A percentile compares a stretch with the other conserved stretches of the same genome.
These are phyloP conservation scores for Asarcornis scutulata DNA, from an alignment of 2,113 vertebrate genomes.

Conservation along the genomic window DNA sequence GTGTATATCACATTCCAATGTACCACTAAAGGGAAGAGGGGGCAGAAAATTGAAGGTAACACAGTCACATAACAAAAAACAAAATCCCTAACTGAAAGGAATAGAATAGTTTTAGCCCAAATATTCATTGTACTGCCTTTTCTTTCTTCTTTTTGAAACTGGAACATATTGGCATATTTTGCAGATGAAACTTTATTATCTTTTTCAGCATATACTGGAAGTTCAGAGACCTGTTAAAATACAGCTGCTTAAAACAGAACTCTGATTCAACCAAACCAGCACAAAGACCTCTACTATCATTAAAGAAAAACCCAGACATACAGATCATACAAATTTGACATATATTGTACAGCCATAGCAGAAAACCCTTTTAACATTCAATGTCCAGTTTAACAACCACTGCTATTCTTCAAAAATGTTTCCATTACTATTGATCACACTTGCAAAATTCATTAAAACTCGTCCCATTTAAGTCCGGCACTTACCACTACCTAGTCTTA, in stretches of 20 bases:
- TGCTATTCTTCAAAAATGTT: slow-evolving; percentile 37
- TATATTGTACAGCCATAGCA: slow-evolving; percentile 52
- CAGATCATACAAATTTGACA: slow-evolving; percentile 60
- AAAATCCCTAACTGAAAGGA: slow-evolving; percentile 36
- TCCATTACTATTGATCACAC: slow-evolving; percentile 53
- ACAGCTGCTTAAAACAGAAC: slow-evolving; percentile 57
- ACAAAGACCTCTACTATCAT: slow-evolving; percentile 48
- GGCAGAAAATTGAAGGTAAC: slow-evolving; percentile 14
- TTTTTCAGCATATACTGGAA: slow-evolving; percentile 44
- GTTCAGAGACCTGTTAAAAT: slow-evolving; percentile 36
- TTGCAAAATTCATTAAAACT: slow-evolving; percentile 59
- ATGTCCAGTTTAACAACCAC: slow-evolving; percentile 61
- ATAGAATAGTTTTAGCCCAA: background rate
- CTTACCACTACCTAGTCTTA: slow-evolving; percentile 97
- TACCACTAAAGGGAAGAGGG: background rate
- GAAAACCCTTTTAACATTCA: slow-evolving; percentile 65
- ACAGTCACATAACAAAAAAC: slow-evolving; percentile 42
- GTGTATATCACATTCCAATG: slow-evolving; percentile 1
- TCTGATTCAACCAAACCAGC: slow-evolving; percentile 44
- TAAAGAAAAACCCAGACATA: slow-evolving; percentile 51
- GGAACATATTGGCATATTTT: slow-evolving; percentile 27
- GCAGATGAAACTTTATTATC: slow-evolving; percentile 45
- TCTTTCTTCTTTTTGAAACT: background rate
- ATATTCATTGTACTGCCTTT: background rate
- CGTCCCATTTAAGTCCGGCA: slow-evolving; percentile 64